Evolutionary conservation across 2,888 invertebrate species (phyloP).

Genomic region (Hemaris fuciformis): DNA sequence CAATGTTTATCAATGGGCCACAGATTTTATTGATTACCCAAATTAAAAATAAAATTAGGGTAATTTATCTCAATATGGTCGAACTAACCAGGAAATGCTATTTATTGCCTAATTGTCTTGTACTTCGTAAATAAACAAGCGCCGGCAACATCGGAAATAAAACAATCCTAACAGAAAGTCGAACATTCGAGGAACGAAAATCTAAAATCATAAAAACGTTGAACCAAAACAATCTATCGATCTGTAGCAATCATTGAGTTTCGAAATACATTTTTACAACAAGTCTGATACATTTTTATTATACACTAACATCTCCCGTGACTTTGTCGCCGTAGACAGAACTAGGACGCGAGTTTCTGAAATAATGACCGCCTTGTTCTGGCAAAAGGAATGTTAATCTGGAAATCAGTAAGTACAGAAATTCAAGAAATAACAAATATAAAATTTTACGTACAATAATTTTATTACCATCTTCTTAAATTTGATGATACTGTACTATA

Average conservation of each 20-base stretch:
- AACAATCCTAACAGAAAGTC: not conserved
- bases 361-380: too few relatives aligned
- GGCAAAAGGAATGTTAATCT: too few relatives aligned
- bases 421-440: too few relatives aligned
- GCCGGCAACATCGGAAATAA: not conserved
- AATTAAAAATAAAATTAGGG: not conserved
- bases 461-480: too few relatives aligned
- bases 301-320: not conserved
- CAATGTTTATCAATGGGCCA: too few relatives aligned
- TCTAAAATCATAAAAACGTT: constrained; percentile 7
- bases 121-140: not conserved
- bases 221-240: constrained; percentile 7
- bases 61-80: not conserved
- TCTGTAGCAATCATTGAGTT: constrained; percentile 8
- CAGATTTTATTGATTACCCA: too few relatives aligned
- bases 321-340: too few relatives aligned
- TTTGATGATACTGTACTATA: too few relatives aligned
- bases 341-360: too few relatives aligned
- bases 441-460: too few relatives aligned
- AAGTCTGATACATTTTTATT: constrained; percentile 10
- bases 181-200: not conserved
- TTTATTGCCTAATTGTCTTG: not conserved
- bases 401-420: too few relatives aligned
- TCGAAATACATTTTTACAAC: constrained; percentile 11
- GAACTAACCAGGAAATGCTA: not conserved